Conservation (phyloP, 1,140 invertebrate species). For the Agrilus planipennis region DNA sequence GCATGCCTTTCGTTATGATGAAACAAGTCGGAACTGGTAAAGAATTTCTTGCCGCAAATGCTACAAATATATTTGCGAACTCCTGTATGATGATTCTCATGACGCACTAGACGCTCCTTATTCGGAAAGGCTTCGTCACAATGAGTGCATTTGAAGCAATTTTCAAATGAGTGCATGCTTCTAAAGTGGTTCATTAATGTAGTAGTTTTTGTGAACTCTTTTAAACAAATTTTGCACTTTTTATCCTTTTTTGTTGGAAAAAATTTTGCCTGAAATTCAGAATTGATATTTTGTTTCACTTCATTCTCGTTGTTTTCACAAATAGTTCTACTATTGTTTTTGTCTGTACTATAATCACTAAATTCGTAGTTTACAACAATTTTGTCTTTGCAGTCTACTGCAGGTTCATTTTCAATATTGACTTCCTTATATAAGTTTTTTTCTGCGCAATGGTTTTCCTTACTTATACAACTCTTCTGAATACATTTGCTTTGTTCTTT, state of each 20-base stretch:
- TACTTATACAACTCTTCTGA: too few species aligned
- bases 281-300: not conserved
- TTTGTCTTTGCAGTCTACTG: too few species aligned
- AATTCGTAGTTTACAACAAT: too few species aligned
- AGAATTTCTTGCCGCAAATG: conserved; percentile 47
- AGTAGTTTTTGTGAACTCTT: not conserved
- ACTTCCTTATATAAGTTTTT: too few species aligned
- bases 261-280: not conserved
- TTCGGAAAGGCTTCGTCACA: conserved; percentile 15
- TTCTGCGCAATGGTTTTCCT: too few species aligned
- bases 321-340: not conserved
- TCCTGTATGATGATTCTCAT: conserved; percentile 21
- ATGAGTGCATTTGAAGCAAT: not conserved
- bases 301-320: not conserved
- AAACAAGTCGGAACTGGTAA: conserved; percentile 39
- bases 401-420: too few species aligned
- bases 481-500: too few species aligned
- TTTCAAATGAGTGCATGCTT: conserved; percentile 1
- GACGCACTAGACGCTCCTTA: conserved; percentile 18
- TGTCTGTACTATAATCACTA: not conserved
- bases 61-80: conserved; percentile 32
- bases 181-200: not conserved
- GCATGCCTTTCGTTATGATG: conserved; percentile 46
- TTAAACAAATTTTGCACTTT: not conserved
- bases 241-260: not conserved